Evolutionary conservation across 1,140 invertebrate species (phyloP).

Genomic region (Drosophila subobscura): DNA sequence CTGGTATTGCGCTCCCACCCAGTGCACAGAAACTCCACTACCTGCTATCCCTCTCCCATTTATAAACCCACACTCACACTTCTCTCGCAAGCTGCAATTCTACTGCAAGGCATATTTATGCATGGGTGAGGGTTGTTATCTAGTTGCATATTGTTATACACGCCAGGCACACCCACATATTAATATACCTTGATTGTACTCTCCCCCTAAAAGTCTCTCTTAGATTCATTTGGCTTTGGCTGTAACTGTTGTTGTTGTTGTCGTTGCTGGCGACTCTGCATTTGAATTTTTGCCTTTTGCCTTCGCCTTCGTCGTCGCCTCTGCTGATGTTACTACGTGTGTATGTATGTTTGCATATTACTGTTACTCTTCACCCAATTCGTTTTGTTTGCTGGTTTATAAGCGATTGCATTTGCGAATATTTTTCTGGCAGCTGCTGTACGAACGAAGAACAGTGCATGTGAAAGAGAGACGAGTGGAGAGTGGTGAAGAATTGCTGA

Average conservation of each 20-base stretch:
- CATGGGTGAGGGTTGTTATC: too few species aligned
- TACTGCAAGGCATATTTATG: too few species aligned
- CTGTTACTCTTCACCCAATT: too few species aligned
- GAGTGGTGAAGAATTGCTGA: background rate
- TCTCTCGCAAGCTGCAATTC: constrained; percentile 1
- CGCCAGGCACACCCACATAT: too few species aligned
- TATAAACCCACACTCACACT: background rate
- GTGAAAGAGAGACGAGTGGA: background rate
- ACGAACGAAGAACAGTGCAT: constrained; percentile 34
- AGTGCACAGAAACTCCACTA: constrained; percentile 9
- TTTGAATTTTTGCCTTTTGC: constrained; percentile 76
- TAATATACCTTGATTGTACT: background rate
- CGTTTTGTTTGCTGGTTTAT: constrained; percentile 32
- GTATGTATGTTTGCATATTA: too few species aligned
- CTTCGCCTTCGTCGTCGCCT: constrained; percentile 43
- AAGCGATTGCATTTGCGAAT: constrained; percentile 77
- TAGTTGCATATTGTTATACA: too few species aligned
- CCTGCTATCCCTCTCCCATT: constrained; percentile 19
- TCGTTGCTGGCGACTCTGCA: constrained; percentile 47
- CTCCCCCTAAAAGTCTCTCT: constrained; percentile 11
- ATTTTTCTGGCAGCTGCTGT: constrained; percentile 76
- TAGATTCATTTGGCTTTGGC: constrained; percentile 59
- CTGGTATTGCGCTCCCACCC: constrained; percentile 7
- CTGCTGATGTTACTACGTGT: background rate
- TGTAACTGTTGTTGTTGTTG: constrained; percentile 34